Base-by-base conservation (phyloP, 2,888 invertebrate genomes). In the Galeruca laticollis region DNA sequence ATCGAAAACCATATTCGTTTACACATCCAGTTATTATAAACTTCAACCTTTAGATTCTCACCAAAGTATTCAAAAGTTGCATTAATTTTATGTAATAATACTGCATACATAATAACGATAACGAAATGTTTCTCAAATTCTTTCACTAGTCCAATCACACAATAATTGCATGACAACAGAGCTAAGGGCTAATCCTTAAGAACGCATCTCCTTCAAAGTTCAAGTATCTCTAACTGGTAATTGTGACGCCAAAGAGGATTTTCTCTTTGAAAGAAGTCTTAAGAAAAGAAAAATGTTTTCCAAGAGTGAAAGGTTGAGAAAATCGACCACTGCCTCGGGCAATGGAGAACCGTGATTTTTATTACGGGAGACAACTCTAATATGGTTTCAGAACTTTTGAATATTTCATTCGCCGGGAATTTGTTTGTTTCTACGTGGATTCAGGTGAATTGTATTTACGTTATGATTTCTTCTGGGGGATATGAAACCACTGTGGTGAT, bases 211-310 rank as follows among this genome's bases (percentile, higher is more conserved):
- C 64, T 64, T 47, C 47, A 52, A 54, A 64, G 15, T 49, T 69
- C 59, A 64, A 69, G 64, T n/a, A 64, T 69, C 15, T 64, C 51
- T 60, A 60, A 64, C 60, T 60, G 60, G 69, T 69, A 69, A 69
- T 69, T 69, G 64, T 64, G 43, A 69, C 54, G 60, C 54, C 33
- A 60, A 47, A 47, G 13, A 15, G 20, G 47, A 69, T 60, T 64
- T 49, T 60, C 60, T 64, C 60, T 47, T 69, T 59, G 64, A 60
- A 33, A 37, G 21, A 35, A 26, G 56, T 47, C 49, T 21, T 47
- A 33, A 51, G 31, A 64, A 43, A 33, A 61, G 51, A 33, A 66
- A 65, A 33, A 40, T 11, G 20, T 64, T 56, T 57, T 35, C 18
- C 56, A 18, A 35, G 35, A 57, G 35, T 18, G 35, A 35, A 37